Percentiles rank a stretch among this genome's conserved stretches.
phyloP scores from a whole-genome alignment of 2,888 invertebrate species.

The Myopa tessellatipennis region DNA sequence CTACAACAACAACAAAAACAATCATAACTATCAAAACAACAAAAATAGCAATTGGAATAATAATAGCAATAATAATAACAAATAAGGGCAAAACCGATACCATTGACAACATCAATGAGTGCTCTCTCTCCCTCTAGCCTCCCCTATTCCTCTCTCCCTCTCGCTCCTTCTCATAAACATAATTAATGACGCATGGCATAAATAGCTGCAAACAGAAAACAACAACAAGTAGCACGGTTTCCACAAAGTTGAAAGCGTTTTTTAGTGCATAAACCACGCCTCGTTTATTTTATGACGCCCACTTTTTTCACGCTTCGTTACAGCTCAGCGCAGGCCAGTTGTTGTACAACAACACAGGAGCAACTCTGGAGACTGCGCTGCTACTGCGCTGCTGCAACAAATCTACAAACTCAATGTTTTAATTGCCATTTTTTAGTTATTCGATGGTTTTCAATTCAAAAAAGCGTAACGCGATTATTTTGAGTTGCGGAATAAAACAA shows the following conservation, averaged over 20 bases:
- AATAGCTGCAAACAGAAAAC: conserved; percentile 56
- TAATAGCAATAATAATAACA: conserved; percentile 25
- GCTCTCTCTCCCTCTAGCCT: too few relatives aligned
- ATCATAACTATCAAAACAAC: neutral
- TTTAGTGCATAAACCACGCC: conserved; percentile 32
- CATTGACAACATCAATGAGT: conserved; percentile 40
- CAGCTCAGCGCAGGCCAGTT: conserved; percentile 39
- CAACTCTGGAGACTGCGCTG: neutral
- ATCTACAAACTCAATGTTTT: conserved; percentile 50
- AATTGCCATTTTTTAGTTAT: conserved; percentile 38
- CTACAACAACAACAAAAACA: neutral
- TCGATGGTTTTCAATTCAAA: conserved; percentile 22
- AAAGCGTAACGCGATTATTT: neutral
- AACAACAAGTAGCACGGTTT: conserved; percentile 43
- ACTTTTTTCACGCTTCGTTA: conserved; percentile 19
- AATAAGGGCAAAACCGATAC: neutral
- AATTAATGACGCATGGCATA: conserved; percentile 55
- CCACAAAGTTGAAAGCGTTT: conserved; percentile 1
- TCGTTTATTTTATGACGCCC: conserved; percentile 36
- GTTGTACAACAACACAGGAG: neutral
- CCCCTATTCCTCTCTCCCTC: neutral
- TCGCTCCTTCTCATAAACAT: neutral
- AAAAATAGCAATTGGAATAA: neutral
- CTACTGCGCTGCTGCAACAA: too few relatives aligned
- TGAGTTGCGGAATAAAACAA: neutral